Evolutionary conservation across 2,797 vertebrate species (phyloP).

Genomic region (Enteromius thamalakanensis): DNA sequence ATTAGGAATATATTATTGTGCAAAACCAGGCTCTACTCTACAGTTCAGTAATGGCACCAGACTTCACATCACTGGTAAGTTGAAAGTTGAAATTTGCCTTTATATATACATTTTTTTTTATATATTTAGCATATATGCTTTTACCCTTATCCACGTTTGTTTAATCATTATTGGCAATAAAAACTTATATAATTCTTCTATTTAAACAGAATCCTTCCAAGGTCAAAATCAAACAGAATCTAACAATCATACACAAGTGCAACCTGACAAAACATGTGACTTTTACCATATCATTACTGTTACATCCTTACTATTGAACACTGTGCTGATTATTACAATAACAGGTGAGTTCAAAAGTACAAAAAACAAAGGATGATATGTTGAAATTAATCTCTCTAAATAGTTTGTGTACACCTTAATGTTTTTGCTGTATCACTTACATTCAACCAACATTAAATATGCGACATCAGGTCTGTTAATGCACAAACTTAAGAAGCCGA

Average conservation of each 20-base stretch:
- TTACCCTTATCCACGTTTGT: too few relatives aligned
- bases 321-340: background rate
- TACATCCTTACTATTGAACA: background rate
- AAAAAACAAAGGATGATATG: background rate
- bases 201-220: background rate
- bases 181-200: background rate
- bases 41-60: background rate
- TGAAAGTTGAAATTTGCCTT: too few relatives aligned
- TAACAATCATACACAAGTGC: accelerated
- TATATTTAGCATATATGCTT: too few relatives aligned
- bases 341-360: background rate
- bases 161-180: too few relatives aligned
- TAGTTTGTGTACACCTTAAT: background rate
- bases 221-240: background rate
- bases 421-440: background rate
- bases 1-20: conserved; percentile 39
- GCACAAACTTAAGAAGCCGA: background rate
- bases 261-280: background rate
- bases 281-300: accelerated
- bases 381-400: background rate
- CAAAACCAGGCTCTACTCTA: accelerated
- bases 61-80: background rate
- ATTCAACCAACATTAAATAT: background rate
- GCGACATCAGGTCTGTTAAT: background rate
- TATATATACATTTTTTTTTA: too few relatives aligned